A percentile compares a stretch with the other conserved stretches of the same genome.
These are phyloP conservation scores for Cyphomyrus discorhynchus DNA, from an alignment of 2,113 vertebrate species.

Conservation along the genomic window DNA sequence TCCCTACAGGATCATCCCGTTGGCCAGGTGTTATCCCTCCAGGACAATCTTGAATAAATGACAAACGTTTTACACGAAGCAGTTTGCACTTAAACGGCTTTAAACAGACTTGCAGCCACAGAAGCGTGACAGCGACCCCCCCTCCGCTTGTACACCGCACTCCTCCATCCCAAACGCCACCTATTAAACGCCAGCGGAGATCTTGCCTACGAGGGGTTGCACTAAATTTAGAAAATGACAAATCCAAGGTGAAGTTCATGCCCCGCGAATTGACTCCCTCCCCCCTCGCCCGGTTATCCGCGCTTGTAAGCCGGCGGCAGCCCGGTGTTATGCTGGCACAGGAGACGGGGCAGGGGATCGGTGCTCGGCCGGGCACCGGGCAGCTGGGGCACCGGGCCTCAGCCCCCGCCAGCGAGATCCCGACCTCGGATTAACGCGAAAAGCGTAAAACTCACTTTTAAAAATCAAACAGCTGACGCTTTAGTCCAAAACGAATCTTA, in stretches of 20 bases:
- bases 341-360: not conserved
- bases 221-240: constrained; percentile 2
- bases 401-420: not conserved
- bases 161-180: constrained; percentile 1
- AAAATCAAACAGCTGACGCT: not conserved
- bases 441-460: not conserved
- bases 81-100: not conserved
- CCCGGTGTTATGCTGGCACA: not conserved
- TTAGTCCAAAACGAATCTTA: not conserved
- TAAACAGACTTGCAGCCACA: not conserved
- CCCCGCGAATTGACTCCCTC: not conserved
- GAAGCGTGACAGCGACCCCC: not conserved
- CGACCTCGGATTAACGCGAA: too few species aligned
- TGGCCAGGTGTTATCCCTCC: not conserved
- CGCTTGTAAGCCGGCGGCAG: too few species aligned
- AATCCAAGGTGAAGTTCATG: constrained; percentile 12
- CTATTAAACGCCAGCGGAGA: constrained; percentile 2
- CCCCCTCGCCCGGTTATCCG: not conserved
- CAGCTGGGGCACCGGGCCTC: not conserved
- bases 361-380: not conserved
- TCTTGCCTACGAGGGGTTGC: not conserved
- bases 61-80: not conserved
- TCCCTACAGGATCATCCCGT: not conserved
- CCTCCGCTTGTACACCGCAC: not conserved
- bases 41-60: not conserved